A percentile compares a stretch with the other conserved stretches of the same genome.
Evolutionary conservation across 1,140 invertebrate species (phyloP).

Genomic region (Paracyclopina nana): DNA sequence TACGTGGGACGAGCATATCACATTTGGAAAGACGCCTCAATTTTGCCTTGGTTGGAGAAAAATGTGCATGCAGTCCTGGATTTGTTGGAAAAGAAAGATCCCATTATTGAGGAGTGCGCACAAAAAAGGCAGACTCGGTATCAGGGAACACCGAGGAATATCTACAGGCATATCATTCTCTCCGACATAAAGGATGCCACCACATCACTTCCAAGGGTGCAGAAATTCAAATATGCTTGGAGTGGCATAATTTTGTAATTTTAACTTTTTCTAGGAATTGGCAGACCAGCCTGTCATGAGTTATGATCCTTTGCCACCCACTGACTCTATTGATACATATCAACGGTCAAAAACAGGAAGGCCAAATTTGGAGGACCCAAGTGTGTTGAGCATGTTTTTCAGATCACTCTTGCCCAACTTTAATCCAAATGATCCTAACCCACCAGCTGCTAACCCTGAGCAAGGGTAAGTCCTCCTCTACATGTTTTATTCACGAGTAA

Average conservation of each 20-base stretch:
- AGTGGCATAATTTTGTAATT: conserved; percentile 5
- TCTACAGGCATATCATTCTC: conserved; percentile 54
- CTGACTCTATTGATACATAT: conserved; percentile 51
- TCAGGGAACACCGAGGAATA: conserved; percentile 44
- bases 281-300: conserved; percentile 41
- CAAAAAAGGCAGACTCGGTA: conserved; percentile 39
- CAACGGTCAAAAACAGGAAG: conserved; percentile 29
- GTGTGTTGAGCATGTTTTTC: conserved; percentile 32
- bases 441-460: neutral
- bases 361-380: conserved; percentile 21
- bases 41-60: conserved; percentile 53
- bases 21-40: conserved; percentile 53
- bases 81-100: conserved; percentile 38
- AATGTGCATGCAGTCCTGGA: conserved; percentile 44
- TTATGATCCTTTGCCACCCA: conserved; percentile 59
- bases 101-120: conserved; percentile 37
- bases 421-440: conserved; percentile 26
- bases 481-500: neutral
- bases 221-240: neutral
- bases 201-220: conserved; percentile 31
- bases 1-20: conserved; percentile 50
- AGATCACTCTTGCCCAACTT: conserved; percentile 42
- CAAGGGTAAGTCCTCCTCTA: neutral
- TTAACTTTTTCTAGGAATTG: conserved; percentile 29
- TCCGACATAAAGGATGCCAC: conserved; percentile 53